Conservation (phyloP, 2,797 vertebrate genomes). For the Centroberyx gerrardi region DNA sequence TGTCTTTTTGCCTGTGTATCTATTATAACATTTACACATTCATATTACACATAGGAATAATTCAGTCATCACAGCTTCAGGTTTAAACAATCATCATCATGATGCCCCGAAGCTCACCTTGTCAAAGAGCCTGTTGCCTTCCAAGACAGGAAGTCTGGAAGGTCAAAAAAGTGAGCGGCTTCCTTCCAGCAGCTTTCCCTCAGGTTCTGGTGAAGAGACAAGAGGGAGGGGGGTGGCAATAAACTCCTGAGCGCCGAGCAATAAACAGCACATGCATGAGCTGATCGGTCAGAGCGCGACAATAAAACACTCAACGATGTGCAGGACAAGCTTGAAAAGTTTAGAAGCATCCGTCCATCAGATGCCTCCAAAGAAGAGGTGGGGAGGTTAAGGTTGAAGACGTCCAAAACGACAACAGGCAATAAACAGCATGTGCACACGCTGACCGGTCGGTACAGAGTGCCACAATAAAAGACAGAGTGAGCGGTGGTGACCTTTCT, state of each 20-base stretch:
- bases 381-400: neutral
- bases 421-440: slow-evolving; percentile 11
- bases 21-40: neutral
- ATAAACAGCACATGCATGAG: neutral
- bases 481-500: slow-evolving; percentile 56
- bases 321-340: neutral
- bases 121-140: slow-evolving; percentile 93
- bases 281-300: neutral
- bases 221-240: neutral
- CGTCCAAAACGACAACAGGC: neutral
- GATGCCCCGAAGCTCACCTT: slow-evolving; percentile 83
- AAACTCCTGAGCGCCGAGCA: neutral
- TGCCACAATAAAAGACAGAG: slow-evolving; percentile 31
- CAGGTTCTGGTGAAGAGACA: slow-evolving; percentile 76
- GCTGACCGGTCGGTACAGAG: slow-evolving; percentile 22
- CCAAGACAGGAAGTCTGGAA: slow-evolving; percentile 97
- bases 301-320: neutral
- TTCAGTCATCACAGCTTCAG: neutral
- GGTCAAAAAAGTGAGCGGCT: slow-evolving; percentile 94
- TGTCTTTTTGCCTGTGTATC: too few species aligned
- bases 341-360: neutral
- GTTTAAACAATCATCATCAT: neutral
- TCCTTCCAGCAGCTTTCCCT: slow-evolving; percentile 89
- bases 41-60: neutral
- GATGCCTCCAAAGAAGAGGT: neutral